Evolutionary conservation across 1,140 invertebrate genomes (phyloP).

Genomic region (Achroia grisella): DNA sequence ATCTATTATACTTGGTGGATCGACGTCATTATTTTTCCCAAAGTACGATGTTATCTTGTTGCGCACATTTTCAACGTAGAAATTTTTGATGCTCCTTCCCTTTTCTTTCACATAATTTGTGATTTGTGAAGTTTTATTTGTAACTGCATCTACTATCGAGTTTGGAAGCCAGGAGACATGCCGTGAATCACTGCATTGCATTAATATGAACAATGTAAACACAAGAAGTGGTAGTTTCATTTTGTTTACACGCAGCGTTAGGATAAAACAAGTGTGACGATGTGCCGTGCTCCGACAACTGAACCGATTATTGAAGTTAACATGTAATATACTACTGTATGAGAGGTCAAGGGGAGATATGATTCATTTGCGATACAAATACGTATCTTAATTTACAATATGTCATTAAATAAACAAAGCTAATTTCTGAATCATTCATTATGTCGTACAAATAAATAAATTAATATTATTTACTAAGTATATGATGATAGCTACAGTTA

Average conservation of each 20-base stretch:
- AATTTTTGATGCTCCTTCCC: slow-evolving; percentile 44
- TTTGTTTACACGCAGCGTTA: slow-evolving; percentile 12
- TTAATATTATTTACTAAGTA: too few species aligned
- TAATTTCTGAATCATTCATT: too few species aligned
- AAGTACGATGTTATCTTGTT: slow-evolving; percentile 45
- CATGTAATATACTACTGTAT: slow-evolving; percentile 27
- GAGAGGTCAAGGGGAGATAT: slow-evolving; percentile 36
- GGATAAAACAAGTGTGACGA: not conserved
- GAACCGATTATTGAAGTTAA: slow-evolving; percentile 17
- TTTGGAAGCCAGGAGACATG: slow-evolving; percentile 40
- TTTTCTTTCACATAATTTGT: slow-evolving; percentile 45
- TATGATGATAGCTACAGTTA: too few species aligned
- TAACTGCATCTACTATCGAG: slow-evolving; percentile 32
- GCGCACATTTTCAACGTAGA: slow-evolving; percentile 43
- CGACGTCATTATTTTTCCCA: slow-evolving; percentile 10
- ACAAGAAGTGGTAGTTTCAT: slow-evolving; percentile 45
- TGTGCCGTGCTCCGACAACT: slow-evolving; percentile 22
- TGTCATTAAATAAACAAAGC: not conserved
- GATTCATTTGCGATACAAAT: slow-evolving; percentile 18
- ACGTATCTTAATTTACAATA: slow-evolving; percentile 4
- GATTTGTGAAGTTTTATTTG: slow-evolving; percentile 43
- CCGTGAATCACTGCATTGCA: slow-evolving; percentile 32
- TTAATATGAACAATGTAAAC: slow-evolving; percentile 35
- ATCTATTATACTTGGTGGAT: slow-evolving; percentile 18
- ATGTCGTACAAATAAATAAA: too few species aligned